Evolutionary conservation across 2,113 vertebrate species (phyloP).

Genomic region (Chauna torquata): DNA sequence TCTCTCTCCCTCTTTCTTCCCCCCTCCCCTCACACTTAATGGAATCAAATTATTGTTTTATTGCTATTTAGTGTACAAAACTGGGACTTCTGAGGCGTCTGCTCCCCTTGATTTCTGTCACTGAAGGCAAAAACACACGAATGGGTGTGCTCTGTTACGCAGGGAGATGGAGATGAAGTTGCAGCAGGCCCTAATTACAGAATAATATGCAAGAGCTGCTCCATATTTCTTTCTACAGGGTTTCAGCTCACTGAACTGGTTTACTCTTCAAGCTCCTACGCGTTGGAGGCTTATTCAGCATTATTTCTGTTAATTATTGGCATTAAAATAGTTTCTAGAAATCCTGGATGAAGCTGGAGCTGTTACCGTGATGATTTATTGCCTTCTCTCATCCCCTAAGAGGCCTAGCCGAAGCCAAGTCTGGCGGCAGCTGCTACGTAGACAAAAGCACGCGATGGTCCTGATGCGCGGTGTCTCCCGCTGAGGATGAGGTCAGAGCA

Average conservation of each 20-base stretch:
- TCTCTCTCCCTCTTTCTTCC: not conserved
- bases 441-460: accelerated
- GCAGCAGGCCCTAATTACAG: not conserved
- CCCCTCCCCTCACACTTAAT: not conserved
- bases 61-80: not conserved
- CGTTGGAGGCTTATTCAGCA: slow-evolving; percentile 18
- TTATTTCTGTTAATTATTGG: slow-evolving; percentile 37
- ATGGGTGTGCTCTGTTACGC: accelerated
- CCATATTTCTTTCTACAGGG: not conserved
- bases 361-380: not conserved
- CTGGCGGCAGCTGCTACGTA: accelerated
- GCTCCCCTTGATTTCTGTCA: accelerated
- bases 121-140: not conserved
- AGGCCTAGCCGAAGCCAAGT: not conserved
- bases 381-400: not conserved
- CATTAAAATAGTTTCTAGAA: not conserved
- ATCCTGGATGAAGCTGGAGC: not conserved
- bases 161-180: not conserved
- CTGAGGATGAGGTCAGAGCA: not conserved
- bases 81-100: not conserved
- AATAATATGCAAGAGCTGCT: not conserved
- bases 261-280: not conserved
- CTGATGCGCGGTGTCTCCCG: accelerated
- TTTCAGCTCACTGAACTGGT: not conserved
- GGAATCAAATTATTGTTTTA: not conserved